Evolutionary conservation across 2,888 invertebrate genomes (phyloP).

Genomic region (Noctua pronuba): DNA sequence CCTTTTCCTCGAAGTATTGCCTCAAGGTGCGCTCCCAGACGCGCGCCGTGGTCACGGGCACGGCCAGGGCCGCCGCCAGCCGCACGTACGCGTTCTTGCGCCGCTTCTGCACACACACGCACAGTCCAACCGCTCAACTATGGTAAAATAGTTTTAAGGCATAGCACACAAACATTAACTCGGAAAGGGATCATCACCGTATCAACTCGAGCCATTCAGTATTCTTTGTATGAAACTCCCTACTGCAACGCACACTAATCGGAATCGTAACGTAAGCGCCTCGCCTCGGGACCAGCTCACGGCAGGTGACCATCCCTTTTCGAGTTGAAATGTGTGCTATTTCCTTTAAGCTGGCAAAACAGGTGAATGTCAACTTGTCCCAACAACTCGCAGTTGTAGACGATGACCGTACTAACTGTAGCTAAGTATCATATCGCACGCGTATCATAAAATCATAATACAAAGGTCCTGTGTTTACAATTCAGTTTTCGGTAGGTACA

Average conservation of each 20-base stretch:
- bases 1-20: conserved; percentile 22
- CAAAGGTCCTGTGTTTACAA: background rate
- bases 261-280: too few relatives aligned
- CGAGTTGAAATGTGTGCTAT: too few relatives aligned
- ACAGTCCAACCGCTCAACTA: background rate
- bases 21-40: conserved; percentile 44
- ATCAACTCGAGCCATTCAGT: too few relatives aligned
- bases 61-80: background rate
- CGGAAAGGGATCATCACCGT: too few relatives aligned
- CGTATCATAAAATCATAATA: background rate
- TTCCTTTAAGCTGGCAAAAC: background rate
- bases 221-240: too few relatives aligned
- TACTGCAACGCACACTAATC: too few relatives aligned
- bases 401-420: background rate
- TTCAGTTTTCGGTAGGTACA: background rate
- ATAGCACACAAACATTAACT: too few relatives aligned
- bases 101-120: conserved; percentile 20
- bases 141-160: background rate
- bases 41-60: background rate
- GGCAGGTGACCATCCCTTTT: too few relatives aligned
- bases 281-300: too few relatives aligned
- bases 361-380: background rate
- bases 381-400: background rate
- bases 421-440: background rate
- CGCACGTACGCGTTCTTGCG: conserved; percentile 24